Evolutionary conservation across 2,888 invertebrate genomes (phyloP).

Genomic region (Dioctria linearis): DNA sequence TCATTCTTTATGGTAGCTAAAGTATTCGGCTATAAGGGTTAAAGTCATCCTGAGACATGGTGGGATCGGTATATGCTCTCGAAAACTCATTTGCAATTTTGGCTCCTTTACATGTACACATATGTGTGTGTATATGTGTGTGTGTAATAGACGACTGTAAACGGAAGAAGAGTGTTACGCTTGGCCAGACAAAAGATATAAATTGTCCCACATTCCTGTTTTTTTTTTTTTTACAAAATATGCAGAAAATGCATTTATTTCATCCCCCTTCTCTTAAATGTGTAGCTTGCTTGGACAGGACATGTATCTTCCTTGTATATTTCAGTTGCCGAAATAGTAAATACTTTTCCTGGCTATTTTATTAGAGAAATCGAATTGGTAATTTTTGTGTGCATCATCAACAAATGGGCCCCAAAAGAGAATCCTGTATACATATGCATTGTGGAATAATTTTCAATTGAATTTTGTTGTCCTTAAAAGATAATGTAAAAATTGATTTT

Average conservation of each 20-base stretch:
- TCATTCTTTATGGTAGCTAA: conserved; percentile 25
- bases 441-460: too few species aligned
- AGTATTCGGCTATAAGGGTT: neutral
- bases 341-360: conserved; percentile 12
- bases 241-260: conserved; percentile 41
- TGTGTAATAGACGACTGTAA: too few species aligned
- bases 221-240: conserved; percentile 16
- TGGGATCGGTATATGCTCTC: conserved; percentile 19
- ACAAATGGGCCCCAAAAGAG: neutral
- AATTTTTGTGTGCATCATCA: conserved; percentile 32
- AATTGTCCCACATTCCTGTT: conserved; percentile 28
- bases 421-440: too few species aligned
- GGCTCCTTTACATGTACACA: neutral
- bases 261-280: neutral
- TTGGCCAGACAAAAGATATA: conserved; percentile 39
- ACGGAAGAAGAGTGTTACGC: conserved; percentile 22
- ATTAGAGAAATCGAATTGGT: conserved; percentile 33
- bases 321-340: neutral
- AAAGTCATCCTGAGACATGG: neutral
- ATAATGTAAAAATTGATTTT: too few species aligned
- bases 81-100: conserved; percentile 34
- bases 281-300: neutral
- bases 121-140: too few species aligned
- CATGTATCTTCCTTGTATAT: neutral
- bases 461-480: too few species aligned